Evolutionary conservation across 2,113 vertebrate genomes (phyloP).

Genomic region (Atherinomorus stipes): DNA sequence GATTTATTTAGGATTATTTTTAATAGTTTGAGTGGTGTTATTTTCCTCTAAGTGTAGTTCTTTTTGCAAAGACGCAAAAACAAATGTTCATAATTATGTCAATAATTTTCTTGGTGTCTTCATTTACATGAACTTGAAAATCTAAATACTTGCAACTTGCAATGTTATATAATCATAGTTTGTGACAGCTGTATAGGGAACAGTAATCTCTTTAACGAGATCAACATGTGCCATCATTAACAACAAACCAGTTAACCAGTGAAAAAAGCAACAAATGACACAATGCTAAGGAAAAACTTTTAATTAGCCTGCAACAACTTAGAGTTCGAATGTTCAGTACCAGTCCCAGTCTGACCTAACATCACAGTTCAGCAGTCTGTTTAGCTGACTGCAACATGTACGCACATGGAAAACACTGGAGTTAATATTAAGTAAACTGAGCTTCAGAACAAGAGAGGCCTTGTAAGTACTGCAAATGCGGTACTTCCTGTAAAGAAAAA

Average conservation of each 20-base stretch:
- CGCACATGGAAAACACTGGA: conserved; percentile 24
- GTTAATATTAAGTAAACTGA: conserved; percentile 43
- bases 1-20: conserved; percentile 12
- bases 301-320: conserved; percentile 5
- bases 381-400: conserved; percentile 40
- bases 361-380: conserved; percentile 42
- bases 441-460: conserved; percentile 48
- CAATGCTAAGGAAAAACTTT: not conserved
- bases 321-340: conserved; percentile 18
- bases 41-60: not conserved
- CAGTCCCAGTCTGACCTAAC: conserved; percentile 33
- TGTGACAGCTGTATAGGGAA: not conserved
- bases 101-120: not conserved
- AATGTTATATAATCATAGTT: not conserved
- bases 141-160: not conserved
- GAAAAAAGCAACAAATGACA: not conserved
- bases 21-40: not conserved
- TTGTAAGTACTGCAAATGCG: conserved; percentile 52
- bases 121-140: not conserved
- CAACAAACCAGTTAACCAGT: conserved; percentile 16
- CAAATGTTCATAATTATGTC: not conserved
- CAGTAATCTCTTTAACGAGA: not conserved
- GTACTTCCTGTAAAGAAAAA: conserved; percentile 42
- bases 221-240: conserved; percentile 23
- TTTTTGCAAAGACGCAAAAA: not conserved